Percentiles rank a stretch among this genome's conserved stretches.
phyloP scores from a whole-genome alignment of 2,888 invertebrate genomes.

The Steinernema scapterisci region DNA sequence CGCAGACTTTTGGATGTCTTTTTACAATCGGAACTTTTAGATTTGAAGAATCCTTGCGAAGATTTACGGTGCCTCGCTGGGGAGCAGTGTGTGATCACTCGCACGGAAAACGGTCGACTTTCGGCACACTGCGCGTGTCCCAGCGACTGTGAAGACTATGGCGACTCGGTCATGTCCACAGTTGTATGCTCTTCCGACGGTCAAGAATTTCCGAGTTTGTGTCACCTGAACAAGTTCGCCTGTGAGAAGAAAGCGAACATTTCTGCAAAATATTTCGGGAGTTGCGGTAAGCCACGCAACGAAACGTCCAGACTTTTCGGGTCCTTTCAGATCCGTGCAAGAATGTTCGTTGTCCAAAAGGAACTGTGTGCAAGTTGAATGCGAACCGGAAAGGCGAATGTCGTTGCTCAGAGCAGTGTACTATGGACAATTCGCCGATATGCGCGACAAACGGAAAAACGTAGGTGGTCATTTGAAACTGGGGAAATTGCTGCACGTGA shows the following conservation, averaged over 20 bases:
- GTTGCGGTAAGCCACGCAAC: slow-evolving; percentile 69
- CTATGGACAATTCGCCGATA: slow-evolving; percentile 78
- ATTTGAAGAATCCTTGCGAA: slow-evolving; percentile 56
- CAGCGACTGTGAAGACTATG: slow-evolving; percentile 50
- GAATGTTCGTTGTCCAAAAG: slow-evolving; percentile 78
- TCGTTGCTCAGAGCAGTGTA: slow-evolving; percentile 80
- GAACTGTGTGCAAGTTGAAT: slow-evolving; percentile 82
- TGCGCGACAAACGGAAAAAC: slow-evolving; percentile 72
- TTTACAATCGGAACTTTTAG: slow-evolving; percentile 39
- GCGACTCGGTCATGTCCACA: slow-evolving; percentile 50
- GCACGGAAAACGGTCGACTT: slow-evolving; percentile 32
- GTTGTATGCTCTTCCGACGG: slow-evolving; percentile 78
- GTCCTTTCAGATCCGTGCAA: slow-evolving; percentile 77
- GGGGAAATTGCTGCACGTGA: no score
- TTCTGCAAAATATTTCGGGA: slow-evolving; percentile 70
- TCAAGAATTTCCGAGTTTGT: slow-evolving; percentile 67
- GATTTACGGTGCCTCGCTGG: slow-evolving; percentile 57
- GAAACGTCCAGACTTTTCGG: slow-evolving; percentile 72
- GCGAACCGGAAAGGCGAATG: slow-evolving; percentile 82
- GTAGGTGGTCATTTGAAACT: slow-evolving; percentile 56
- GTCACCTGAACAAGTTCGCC: slow-evolving; percentile 56
- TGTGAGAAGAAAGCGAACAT: slow-evolving; percentile 69
- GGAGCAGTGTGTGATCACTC: slow-evolving; percentile 54
- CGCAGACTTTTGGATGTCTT: not conserved
- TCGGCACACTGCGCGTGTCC: slow-evolving; percentile 46